Base-by-base conservation (phyloP, 2,113 vertebrate species). In the Crocuta crocuta region DNA sequence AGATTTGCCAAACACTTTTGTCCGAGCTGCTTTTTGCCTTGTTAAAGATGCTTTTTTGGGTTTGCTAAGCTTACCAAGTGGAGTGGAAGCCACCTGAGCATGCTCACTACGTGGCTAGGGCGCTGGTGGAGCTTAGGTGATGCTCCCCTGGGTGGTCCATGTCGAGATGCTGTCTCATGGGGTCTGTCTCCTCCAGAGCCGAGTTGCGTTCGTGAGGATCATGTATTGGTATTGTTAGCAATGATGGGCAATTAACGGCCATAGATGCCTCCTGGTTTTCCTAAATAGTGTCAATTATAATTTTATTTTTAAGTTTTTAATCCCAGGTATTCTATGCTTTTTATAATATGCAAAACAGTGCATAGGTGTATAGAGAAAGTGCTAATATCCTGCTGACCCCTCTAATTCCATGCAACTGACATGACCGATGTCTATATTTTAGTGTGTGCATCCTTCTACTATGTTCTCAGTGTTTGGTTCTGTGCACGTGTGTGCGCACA, bases 401-500 rank as follows among this genome's bases (percentile, higher is more conserved):
- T 68, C n/a, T 35, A 48, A 39, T 74, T 63, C 26, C 13, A 58
- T 2, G 48, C 45, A 31, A 8, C 35, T 43, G 76, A 74, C 48
- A 87, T 31, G 74, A 48, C 8, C 21, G 7, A 1, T 16, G 21
- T 84, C 53, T 55, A 68, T 5, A 48, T 6, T 73, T 91, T 66
- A 39, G 9, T 31, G 35, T 28, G 2, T 3, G 2, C 3, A 17
- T 10, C 21, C 33, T 89, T 83, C 63, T 21, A 12, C 10, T 4
- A 8, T 15, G 53, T 83, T 88, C 31, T 80, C 7, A 24, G 3
- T 71, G 28, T 65, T 68, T 63, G 21, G 19, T 7, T 8, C 58
- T 61, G 58, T 61, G 58, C 26, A 53, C 3, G 7, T 0, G 3
- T 0, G 19, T 7, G n/a, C 2, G 3, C 11, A 10, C 11, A 39